A percentile compares a stretch with the other conserved stretches of the same genome.
phyloP scores from a whole-genome alignment of 2,113 vertebrate species.

The Gymnocephalus cernua region DNA sequence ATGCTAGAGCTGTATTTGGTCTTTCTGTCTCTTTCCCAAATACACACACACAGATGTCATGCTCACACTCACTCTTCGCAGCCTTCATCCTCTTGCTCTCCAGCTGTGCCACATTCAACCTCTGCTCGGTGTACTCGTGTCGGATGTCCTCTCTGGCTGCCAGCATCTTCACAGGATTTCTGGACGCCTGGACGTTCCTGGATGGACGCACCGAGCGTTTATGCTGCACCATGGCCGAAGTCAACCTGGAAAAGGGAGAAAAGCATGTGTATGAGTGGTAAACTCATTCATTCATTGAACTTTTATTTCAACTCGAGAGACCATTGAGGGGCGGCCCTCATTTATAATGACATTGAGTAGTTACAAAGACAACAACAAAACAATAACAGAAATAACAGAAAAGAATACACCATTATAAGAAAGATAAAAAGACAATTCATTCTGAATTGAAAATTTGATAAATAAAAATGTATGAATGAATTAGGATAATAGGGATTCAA shows the following conservation, averaged over 20 bases:
- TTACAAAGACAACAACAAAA: no score
- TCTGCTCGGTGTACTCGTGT: constrained; percentile 96
- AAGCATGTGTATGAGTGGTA: neutral
- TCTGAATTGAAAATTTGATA: no score
- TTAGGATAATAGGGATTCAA: no score
- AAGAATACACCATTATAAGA: no score
- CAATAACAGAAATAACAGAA: no score
- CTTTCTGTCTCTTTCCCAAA: neutral
- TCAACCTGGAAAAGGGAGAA: constrained; percentile 80
- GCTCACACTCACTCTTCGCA: constrained; percentile 88
- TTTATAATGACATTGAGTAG: no score
- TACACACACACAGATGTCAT: neutral
- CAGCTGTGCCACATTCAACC: constrained; percentile 93
- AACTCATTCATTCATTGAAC: no score
- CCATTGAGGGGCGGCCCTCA: no score
- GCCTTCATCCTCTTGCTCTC: constrained; percentile 96
- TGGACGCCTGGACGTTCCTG: constrained; percentile 92
- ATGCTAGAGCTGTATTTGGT: neutral
- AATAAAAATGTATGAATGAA: no score
- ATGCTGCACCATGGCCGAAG: constrained; percentile 93
- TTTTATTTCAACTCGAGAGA: no score
- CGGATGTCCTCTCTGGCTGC: constrained; percentile 94
- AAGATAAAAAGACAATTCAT: no score
- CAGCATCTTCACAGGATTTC: constrained; percentile 94
- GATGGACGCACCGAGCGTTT: constrained; percentile 91